Evolutionary conservation across 2,888 invertebrate species (phyloP), one percentile per base, ranked within the genome.

Genomic region (Melieria picta): DNA sequence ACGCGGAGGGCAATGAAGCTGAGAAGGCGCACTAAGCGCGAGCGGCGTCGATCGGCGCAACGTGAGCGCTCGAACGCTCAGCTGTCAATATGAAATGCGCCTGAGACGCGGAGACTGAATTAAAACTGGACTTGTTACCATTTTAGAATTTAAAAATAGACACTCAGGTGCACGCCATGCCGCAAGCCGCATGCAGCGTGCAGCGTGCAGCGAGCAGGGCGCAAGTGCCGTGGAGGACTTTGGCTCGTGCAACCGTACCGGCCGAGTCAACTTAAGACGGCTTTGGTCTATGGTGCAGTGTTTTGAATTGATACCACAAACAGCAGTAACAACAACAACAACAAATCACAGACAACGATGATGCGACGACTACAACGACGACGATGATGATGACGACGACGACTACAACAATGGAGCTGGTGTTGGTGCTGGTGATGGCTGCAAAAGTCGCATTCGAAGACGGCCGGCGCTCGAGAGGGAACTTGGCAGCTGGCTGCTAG

Each of bases 111-210:
- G 42, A 9, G 63, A 69, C 52, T 69, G 56, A 69, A 62, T 69
- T 69, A 69, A 11, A 61, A 69, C 61, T 70, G 61, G 70, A 74
- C 74, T 72, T 72, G 70, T 72, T 74, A 67, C 69, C 56, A 63
- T 67, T 65, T 67, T 48, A 45, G 55, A 68, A 70, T 68, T 72
- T 74, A 74, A 65, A 74, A 74, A 74, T 74, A 74, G 71, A 69
- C 60, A 61, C 50, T 64, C 63, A 69, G 64, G 58, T 57, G 65
- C 70, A 70, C 16, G 67, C 67, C 60, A 67, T 16, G 60, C 67
- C 67, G 46, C 30, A 67, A 48, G n/a, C 4, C 13, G 46, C 61
- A 46, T 45, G 4, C 13, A n/a, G 10, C 9, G 10, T 7, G 13
- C 6, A 43, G 46, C 45, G 43, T 4, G n/a, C 9, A 46, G 61